These are phyloP conservation scores for Philopedon plagiatum DNA, from an alignment of 2,888 invertebrate species.

Conservation along the genomic window DNA sequence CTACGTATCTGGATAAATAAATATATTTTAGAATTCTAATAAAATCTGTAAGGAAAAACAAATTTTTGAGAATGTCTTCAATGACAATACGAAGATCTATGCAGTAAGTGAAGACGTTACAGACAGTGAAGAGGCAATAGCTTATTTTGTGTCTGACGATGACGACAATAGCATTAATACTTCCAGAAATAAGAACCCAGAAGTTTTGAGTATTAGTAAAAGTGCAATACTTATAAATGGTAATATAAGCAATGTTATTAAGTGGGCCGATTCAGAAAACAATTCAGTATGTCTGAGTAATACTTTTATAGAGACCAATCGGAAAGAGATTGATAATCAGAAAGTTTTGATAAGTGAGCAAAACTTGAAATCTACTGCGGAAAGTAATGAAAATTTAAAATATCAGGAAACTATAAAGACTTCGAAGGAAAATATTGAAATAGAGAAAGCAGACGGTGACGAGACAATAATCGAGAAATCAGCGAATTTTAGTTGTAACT, in stretches of 20 bases:
- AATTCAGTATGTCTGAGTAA: conserved; percentile 6
- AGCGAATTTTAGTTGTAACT: conserved; percentile 53
- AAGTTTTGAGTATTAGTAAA: conserved; percentile 15
- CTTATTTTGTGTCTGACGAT: background rate
- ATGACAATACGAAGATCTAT: conserved; percentile 4
- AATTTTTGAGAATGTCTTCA: conserved; percentile 3
- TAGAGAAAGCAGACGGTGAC: background rate
- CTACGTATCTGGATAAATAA: no score
- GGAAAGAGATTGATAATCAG: background rate
- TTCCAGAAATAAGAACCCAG: conserved; percentile 30
- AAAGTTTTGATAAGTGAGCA: background rate
- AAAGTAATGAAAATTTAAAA: background rate
- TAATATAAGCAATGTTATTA: conserved; percentile 20
- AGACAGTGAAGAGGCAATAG: background rate
- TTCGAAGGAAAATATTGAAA: background rate
- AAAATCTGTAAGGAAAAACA: background rate
- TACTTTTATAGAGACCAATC: background rate
- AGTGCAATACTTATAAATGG: conserved; percentile 3
- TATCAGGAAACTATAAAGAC: background rate
- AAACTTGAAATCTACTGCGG: background rate
- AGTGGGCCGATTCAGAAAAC: conserved; percentile 26
- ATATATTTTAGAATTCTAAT: background rate
- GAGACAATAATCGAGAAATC: conserved; percentile 34
- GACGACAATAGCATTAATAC: background rate
- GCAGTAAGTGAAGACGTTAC: background rate